Evolutionary conservation across 2,797 vertebrate genomes (phyloP).

Genomic region (Spinibarbus caldwelli): DNA sequence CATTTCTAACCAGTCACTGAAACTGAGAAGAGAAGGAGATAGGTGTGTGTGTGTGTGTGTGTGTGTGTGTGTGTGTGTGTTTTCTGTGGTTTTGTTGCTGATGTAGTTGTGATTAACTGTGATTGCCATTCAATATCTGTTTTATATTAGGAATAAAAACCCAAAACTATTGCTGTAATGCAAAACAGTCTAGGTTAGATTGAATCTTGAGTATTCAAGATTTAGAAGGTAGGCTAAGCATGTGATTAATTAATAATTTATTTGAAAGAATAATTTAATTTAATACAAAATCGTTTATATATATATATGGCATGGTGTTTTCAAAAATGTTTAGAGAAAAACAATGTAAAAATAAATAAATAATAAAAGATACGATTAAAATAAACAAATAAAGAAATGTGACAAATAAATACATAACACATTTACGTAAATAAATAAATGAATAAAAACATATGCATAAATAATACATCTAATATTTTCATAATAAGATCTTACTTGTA

Average conservation of each 20-base stretch:
- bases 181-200: not conserved
- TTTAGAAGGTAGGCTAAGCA: not conserved
- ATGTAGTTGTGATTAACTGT: no score
- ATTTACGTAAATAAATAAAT: no score
- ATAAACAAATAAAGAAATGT: not conserved
- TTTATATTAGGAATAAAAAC: not conserved
- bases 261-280: not conserved
- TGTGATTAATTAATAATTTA: not conserved
- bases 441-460: not conserved
- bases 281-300: no score
- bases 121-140: not conserved
- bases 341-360: not conserved
- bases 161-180: not conserved
- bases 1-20: constrained; percentile 33
- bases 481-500: not conserved
- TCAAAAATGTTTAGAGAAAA: not conserved
- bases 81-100: not conserved
- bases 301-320: not conserved
- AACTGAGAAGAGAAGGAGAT: not conserved
- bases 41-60: not conserved
- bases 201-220: not conserved
- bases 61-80: not conserved
- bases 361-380: not conserved
- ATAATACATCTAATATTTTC: not conserved
- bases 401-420: not conserved